These are phyloP conservation scores for Rhabdornis inornatus DNA, from an alignment of 2,113 vertebrate genomes.

Conservation along the genomic window DNA sequence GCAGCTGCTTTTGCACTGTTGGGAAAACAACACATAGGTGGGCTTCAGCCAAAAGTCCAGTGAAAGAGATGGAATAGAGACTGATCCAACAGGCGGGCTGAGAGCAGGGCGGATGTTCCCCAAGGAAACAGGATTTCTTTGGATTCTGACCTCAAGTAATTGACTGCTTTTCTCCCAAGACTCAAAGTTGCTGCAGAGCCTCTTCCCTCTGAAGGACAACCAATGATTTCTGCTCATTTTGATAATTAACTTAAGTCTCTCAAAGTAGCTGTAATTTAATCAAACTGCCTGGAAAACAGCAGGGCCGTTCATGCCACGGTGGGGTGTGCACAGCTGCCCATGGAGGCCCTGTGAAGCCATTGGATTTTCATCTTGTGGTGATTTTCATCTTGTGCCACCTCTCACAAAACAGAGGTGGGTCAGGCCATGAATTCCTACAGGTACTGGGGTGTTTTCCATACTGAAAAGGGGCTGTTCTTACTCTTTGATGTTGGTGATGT, in stretches of 20 bases:
- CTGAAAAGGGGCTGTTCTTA: background rate
- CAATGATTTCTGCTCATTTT: background rate
- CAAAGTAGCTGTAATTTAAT: background rate
- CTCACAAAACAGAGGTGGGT: background rate
- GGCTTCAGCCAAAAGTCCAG: slow-evolving; percentile 22
- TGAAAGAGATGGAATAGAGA: background rate
- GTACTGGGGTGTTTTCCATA: background rate
- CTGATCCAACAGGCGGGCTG: background rate
- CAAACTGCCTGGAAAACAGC: background rate
- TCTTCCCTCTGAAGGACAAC: background rate
- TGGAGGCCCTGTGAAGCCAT: accelerated
- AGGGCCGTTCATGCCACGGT: accelerated
- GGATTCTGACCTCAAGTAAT: background rate
- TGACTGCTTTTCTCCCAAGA: background rate
- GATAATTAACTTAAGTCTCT: background rate
- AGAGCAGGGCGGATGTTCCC: background rate
- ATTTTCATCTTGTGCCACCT: background rate
- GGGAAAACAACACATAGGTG: slow-evolving; percentile 9
- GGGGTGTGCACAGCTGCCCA: background rate
- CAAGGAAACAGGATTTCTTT: background rate
- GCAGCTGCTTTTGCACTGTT: slow-evolving; percentile 10
- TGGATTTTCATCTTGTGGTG: background rate
- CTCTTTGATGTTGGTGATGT: background rate
- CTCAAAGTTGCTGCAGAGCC: background rate
- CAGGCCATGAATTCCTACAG: background rate